A percentile compares a stretch with the other conserved stretches of the same genome.
Conservation (phyloP, 23 tunicate genomes). For the Ciona savignyi region DNA sequence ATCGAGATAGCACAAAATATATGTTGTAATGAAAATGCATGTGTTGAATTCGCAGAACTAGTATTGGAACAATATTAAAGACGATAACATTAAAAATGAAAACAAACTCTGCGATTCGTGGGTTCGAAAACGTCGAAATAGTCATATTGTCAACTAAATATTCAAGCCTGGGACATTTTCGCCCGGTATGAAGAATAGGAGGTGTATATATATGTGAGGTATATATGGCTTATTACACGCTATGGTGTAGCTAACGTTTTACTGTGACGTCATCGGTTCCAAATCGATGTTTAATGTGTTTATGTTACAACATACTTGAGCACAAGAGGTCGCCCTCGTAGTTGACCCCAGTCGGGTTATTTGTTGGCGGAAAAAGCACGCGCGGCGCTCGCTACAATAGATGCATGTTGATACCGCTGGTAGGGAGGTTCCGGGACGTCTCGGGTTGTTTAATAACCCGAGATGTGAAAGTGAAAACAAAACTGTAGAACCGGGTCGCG, state of each 20-base stretch:
- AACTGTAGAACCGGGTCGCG: neutral
- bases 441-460: neutral
- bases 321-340: neutral
- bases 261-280: neutral
- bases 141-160: no score
- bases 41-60: no score
- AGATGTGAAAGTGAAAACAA: neutral
- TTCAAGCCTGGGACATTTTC: no score
- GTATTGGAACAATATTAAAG: no score
- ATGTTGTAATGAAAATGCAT: no score
- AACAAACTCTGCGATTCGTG: no score
- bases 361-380: neutral
- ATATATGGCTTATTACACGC: neutral
- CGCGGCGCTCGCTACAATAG: no score
- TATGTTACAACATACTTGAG: neutral
- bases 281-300: neutral
- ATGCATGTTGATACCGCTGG: no score
- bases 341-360: neutral
- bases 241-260: neutral
- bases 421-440: neutral
- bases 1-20: no score
- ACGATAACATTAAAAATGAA: no score
- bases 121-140: no score
- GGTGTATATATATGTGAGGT: neutral
- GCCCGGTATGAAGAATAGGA: no score